Base-by-base conservation (phyloP, 2,797 vertebrate species). In the Manis crassicaudata region DNA sequence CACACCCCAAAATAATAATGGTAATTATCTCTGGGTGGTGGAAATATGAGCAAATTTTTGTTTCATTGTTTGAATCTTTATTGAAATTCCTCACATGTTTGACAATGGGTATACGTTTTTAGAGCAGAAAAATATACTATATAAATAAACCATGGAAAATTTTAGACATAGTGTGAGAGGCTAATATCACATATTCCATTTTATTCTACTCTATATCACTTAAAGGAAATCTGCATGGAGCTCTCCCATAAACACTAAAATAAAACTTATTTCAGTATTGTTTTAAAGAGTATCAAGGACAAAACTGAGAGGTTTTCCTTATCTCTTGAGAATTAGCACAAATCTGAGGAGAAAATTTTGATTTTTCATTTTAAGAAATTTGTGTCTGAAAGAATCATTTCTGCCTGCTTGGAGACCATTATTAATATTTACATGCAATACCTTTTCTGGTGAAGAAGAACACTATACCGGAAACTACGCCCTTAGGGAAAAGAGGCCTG, bases 311-410 rank as follows among this genome's bases (percentile, higher is more conserved):
- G 8, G 0, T 84, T 58, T 94, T 91, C 67, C 67, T 82, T 80
- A 73, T 70, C 63, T 90, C 46, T 85, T 95, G 46, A 85, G 40
- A 96, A 90, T 85, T 60, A 94, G 40, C 58, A 90, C 43, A 86
- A 60, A 72, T 95, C 21, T 67, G 56, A 94, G 35, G 16, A 94
- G 50, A 35, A 87, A 54, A 11, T 56, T 86, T 75, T 87, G 2
- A 43, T 77, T 86, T 91, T 92, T 93, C 12, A 46, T 90, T 43
- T 43, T 20, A 65, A 87, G 90, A 72, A 27, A 68, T 70, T 27
- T 88, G 9, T 37, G 9, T 76, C 81, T 90, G 23, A 73, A 94
- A 92, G 29, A 35, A 72, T 86, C 46, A 58, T 52, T 90, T 88
- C 76, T 96, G 62, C 62, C 63, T 80, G 4, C 68, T 75, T 95